phyloP scores from a whole-genome alignment of 1,140 invertebrate genomes.

The Sarcophaga bullata region DNA sequence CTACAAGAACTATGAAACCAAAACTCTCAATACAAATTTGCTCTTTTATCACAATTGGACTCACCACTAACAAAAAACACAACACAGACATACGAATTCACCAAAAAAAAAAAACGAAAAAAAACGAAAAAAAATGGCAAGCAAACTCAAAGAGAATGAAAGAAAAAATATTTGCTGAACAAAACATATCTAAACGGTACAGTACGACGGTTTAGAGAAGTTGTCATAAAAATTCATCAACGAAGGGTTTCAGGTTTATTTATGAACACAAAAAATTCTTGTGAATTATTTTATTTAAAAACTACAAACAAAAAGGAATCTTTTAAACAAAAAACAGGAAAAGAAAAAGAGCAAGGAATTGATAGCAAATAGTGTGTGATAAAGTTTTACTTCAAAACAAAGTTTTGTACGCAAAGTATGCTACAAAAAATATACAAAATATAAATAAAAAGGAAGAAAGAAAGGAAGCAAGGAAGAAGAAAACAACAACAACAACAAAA shows the following conservation, averaged over 20 bases:
- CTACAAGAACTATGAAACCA: neutral
- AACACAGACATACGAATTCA: too few relatives aligned
- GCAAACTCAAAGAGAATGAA: conserved; percentile 20
- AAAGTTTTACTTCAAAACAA: conserved; percentile 1
- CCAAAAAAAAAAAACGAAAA: neutral
- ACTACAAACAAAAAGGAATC: conserved; percentile 10
- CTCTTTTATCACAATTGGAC: too few relatives aligned
- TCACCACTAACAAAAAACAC: too few relatives aligned
- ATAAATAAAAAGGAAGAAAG: neutral
- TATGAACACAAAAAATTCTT: too few relatives aligned
- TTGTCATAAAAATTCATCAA: conserved; percentile 32
- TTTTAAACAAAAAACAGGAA: conserved; percentile 1
- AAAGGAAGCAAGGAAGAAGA: too few relatives aligned
- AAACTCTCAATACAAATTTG: neutral
- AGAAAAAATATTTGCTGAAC: conserved; percentile 15
- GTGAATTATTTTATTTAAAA: neutral
- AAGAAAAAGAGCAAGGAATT: neutral
- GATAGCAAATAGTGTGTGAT: conserved; percentile 1
- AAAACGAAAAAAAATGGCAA: neutral
- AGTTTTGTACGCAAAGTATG: conserved; percentile 20
- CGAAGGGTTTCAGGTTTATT: conserved; percentile 36
- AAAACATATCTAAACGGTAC: conserved; percentile 28
- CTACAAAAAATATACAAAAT: conserved; percentile 8
- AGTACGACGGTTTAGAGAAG: conserved; percentile 35
- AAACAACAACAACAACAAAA: too few relatives aligned